Evolutionary conservation across 2,113 vertebrate species (phyloP).

Genomic region (Oncorhynchus clarkii): DNA sequence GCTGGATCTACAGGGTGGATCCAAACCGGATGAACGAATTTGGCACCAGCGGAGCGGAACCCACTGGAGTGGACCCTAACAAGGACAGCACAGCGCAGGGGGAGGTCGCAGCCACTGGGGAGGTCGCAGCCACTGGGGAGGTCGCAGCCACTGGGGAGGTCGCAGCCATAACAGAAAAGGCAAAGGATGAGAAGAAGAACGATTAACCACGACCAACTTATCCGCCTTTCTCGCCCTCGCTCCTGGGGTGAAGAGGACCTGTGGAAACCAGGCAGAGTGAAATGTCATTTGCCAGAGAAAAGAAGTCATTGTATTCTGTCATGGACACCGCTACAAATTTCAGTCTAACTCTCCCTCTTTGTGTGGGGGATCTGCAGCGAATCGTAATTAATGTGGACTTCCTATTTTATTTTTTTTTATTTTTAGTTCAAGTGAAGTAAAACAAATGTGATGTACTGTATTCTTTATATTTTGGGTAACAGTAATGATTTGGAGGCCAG

Average conservation of each 20-base stretch:
- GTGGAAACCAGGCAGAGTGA: slow-evolving; percentile 51
- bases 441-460: slow-evolving; percentile 79
- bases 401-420: slow-evolving; percentile 64
- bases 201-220: slow-evolving; percentile 72
- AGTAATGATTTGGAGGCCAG: slow-evolving; percentile 49
- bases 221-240: slow-evolving; percentile 36
- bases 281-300: slow-evolving; percentile 47
- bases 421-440: slow-evolving; percentile 80
- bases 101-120: slow-evolving; percentile 2
- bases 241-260: slow-evolving; percentile 57
- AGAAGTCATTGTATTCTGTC: slow-evolving; percentile 57
- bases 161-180: slow-evolving; percentile 74
- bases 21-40: slow-evolving; percentile 88
- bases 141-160: not conserved
- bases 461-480: slow-evolving; percentile 74
- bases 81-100: slow-evolving; percentile 45
- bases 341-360: slow-evolving; percentile 66
- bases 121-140: not conserved
- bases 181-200: slow-evolving; percentile 87
- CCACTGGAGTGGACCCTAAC: not conserved
- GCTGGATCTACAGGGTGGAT: slow-evolving; percentile 93
- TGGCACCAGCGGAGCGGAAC: slow-evolving; percentile 82
- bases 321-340: slow-evolving; percentile 63
- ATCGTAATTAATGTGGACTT: slow-evolving; percentile 73
- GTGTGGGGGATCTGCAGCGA: slow-evolving; percentile 65